A percentile compares a stretch with the other conserved stretches of the same genome.
phyloP scores from a whole-genome alignment of 1,140 invertebrate species.

The Eufriesea mexicana region DNA sequence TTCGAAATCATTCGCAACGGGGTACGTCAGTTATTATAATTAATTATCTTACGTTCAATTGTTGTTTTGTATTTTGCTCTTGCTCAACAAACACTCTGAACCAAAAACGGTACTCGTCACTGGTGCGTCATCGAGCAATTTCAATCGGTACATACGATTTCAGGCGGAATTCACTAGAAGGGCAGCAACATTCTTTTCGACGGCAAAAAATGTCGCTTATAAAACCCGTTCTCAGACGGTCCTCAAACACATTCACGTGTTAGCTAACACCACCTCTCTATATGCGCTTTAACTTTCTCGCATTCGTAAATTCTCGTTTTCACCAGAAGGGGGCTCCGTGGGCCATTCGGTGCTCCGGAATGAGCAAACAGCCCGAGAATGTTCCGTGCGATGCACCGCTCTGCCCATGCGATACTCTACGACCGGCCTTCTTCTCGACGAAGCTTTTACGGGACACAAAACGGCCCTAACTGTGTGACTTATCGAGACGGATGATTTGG shows the following conservation, averaged over 20 bases:
- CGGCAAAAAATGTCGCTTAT: conserved; percentile 55
- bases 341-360: conserved; percentile 27
- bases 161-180: conserved; percentile 35
- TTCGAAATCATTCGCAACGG: too few relatives aligned
- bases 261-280: too few relatives aligned
- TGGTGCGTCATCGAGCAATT: background rate
- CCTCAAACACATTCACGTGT: conserved; percentile 74
- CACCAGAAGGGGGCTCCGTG: background rate
- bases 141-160: background rate
- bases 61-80: too few relatives aligned
- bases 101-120: background rate
- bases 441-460: background rate
- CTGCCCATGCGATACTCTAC: background rate
- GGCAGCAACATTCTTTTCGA: conserved; percentile 31
- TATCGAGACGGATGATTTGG: background rate
- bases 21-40: too few relatives aligned
- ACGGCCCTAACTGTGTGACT: background rate
- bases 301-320: too few relatives aligned
- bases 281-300: too few relatives aligned
- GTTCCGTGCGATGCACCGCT: conserved; percentile 15
- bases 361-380: conserved; percentile 37
- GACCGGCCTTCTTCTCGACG: background rate
- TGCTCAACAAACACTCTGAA: too few relatives aligned
- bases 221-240: conserved; percentile 65
- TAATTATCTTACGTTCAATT: too few relatives aligned